These are phyloP conservation scores for Ectemnius lituratus DNA, from an alignment of 2,888 invertebrate species.

Conservation along the genomic window DNA sequence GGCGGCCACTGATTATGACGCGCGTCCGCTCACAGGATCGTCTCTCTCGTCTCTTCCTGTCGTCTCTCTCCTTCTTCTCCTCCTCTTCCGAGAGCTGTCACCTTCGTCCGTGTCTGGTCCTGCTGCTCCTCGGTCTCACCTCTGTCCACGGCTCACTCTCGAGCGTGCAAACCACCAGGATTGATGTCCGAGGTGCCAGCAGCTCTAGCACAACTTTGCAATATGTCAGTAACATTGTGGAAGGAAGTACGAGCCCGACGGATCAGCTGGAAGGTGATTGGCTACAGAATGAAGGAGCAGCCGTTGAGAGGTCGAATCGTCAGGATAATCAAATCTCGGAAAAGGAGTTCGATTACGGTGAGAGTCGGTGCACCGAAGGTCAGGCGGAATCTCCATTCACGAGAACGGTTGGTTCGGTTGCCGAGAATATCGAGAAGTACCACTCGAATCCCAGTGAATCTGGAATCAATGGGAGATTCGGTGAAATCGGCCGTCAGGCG, in stretches of 20 bases:
- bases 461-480: not conserved
- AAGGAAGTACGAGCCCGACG: not conserved
- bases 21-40: constrained; percentile 66
- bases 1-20: constrained; percentile 76
- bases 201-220: not conserved
- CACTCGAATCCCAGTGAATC: not conserved
- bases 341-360: too few species aligned
- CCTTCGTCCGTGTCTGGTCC: constrained; percentile 41
- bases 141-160: constrained; percentile 49
- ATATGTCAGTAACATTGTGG: not conserved
- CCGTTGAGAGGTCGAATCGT: not conserved
- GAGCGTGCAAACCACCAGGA: constrained; percentile 13
- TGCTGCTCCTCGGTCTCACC: constrained; percentile 48
- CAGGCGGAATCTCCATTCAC: too few species aligned
- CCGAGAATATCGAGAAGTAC: too few species aligned
- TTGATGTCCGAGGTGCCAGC: constrained; percentile 13
- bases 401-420: too few species aligned
- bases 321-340: not conserved
- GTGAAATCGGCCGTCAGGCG: not conserved
- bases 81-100: constrained; percentile 58
- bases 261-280: too few species aligned
- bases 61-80: constrained; percentile 41
- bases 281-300: not conserved
- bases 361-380: too few species aligned
- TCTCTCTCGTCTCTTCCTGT: constrained; percentile 70